Conservation (phyloP, 1,140 invertebrate species). For the Scaptodrosophila lebanonensis region DNA sequence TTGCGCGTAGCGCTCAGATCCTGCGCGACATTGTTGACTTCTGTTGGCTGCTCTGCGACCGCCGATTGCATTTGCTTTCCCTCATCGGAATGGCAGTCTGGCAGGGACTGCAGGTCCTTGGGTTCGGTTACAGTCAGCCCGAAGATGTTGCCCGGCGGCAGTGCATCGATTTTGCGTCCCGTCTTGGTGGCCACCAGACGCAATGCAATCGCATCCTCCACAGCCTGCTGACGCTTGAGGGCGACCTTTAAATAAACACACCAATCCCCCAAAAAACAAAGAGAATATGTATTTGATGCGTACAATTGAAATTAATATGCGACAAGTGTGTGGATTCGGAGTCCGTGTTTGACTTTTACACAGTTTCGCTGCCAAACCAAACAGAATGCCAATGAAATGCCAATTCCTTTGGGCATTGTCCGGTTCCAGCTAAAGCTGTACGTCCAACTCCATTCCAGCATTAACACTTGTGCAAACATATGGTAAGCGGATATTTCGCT, state of each 20-base stretch:
- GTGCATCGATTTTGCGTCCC: conserved; percentile 86
- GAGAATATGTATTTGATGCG: background rate
- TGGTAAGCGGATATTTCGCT: conserved; percentile 69
- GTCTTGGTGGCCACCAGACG: conserved; percentile 93
- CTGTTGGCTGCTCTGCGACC: background rate
- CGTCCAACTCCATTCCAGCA: too few species aligned
- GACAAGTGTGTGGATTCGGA: conserved; percentile 55
- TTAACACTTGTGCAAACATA: conserved; percentile 73
- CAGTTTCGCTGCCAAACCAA: conserved; percentile 14
- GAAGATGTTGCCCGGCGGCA: conserved; percentile 95
- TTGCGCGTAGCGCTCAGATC: conserved; percentile 51
- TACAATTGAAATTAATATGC: conserved; percentile 76
- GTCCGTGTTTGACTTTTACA: conserved; percentile 55
- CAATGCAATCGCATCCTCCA: conserved; percentile 96
- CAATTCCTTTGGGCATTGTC: conserved; percentile 55
- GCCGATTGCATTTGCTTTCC: conserved; percentile 1
- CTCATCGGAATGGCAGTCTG: conserved; percentile 11
- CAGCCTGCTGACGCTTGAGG: conserved; percentile 96
- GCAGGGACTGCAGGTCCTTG: conserved; percentile 49
- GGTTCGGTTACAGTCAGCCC: conserved; percentile 87
- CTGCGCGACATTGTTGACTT: conserved; percentile 34
- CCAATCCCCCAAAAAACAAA: too few species aligned
- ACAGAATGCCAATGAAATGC: conserved; percentile 21
- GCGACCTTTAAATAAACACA: conserved; percentile 85
- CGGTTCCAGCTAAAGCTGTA: too few species aligned